phyloP scores from a whole-genome alignment of 2,113 vertebrate species.

The Tinamus guttatus region DNA sequence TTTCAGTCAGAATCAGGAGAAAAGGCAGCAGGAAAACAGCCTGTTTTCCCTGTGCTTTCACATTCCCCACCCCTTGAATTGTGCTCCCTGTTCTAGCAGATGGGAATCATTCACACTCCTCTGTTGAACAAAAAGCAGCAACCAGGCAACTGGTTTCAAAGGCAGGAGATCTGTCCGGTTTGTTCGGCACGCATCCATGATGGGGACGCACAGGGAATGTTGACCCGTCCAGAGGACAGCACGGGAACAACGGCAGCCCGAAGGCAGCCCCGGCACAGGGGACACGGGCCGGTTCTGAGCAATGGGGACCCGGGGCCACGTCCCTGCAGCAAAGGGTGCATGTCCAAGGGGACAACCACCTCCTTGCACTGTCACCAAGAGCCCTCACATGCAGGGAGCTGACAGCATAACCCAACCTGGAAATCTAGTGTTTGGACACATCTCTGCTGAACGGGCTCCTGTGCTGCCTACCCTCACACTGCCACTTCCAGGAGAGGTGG shows the following conservation, averaged over 20 bases:
- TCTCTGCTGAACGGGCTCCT: not conserved
- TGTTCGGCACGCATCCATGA: not conserved
- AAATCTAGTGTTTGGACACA: not conserved
- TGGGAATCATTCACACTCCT: not conserved
- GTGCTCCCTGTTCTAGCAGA: not conserved
- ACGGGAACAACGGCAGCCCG: rapidly evolving
- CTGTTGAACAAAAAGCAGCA: not conserved
- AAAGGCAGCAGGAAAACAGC: not conserved
- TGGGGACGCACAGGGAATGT: rapidly evolving
- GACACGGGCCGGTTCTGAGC: too few species aligned
- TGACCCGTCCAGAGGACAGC: not conserved
- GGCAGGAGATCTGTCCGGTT: rapidly evolving
- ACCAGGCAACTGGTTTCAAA: not conserved
- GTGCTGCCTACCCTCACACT: not conserved
- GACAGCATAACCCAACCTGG: not conserved
- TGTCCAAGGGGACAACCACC: not conserved
- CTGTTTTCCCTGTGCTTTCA: not conserved
- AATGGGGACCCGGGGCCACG: too few species aligned
- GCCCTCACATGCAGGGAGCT: not conserved
- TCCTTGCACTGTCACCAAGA: not conserved
- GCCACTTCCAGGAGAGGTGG: not conserved
- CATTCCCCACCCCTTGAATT: not conserved
- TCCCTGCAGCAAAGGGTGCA: not conserved
- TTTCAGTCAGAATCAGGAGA: not conserved
- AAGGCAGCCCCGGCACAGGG: not conserved